Evolutionary conservation across 2,888 invertebrate genomes (phyloP).

Genomic region (Pyrrhosoma nymphula): DNA sequence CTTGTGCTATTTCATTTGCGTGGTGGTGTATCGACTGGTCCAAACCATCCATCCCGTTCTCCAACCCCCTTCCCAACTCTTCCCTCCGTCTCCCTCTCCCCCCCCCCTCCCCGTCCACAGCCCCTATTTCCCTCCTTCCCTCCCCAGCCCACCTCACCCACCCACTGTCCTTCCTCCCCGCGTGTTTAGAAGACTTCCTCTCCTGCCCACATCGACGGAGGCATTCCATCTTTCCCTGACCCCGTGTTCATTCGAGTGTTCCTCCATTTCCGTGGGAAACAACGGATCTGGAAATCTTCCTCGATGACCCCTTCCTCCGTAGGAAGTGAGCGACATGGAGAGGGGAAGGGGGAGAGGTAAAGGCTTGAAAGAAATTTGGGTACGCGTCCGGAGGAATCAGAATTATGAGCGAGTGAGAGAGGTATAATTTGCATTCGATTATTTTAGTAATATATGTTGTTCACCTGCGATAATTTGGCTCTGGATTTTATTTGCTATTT

Average conservation of each 20-base stretch:
- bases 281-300: not conserved
- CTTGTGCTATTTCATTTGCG: constrained; percentile 64
- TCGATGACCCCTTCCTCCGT: constrained; percentile 2
- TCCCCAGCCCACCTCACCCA: not conserved
- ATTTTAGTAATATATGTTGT: not conserved
- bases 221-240: constrained; percentile 47
- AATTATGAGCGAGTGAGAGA: not conserved
- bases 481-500: too few species aligned
- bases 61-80: not conserved
- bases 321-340: not conserved
- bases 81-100: not conserved
- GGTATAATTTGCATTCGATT: constrained; percentile 19
- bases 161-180: not conserved
- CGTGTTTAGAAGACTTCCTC: not conserved
- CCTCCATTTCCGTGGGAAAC: constrained; percentile 50
- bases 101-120: not conserved
- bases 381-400: not conserved
- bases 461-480: too few species aligned
- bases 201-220: constrained; percentile 43
- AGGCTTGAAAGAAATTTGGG: not conserved
- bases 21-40: constrained; percentile 55
- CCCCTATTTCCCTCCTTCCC: not conserved
- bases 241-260: constrained; percentile 48
- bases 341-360: not conserved
- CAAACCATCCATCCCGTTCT: constrained; percentile 54